Conservation (phyloP, 2,113 vertebrate genomes). For the Egretta garzetta region DNA sequence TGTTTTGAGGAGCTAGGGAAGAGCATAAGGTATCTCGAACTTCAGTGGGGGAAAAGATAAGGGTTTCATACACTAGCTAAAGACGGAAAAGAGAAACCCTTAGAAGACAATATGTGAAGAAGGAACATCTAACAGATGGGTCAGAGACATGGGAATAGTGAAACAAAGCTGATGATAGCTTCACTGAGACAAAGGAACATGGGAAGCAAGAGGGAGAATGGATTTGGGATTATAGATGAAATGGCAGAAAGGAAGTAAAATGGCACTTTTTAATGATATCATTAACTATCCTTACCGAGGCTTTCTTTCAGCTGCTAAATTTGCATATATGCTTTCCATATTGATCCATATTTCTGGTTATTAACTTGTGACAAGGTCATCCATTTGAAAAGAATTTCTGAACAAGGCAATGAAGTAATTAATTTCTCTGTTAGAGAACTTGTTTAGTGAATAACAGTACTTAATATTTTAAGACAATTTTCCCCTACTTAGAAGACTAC, state of each 20-base stretch:
- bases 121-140: not conserved
- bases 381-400: not conserved
- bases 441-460: not conserved
- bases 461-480: constrained; percentile 10
- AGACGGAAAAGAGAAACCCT: not conserved
- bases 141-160: not conserved
- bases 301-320: not conserved
- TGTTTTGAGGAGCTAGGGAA: not conserved
- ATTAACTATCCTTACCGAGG: not conserved
- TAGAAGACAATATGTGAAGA: not conserved
- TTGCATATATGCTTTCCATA: not conserved
- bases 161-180: not conserved
- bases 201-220: not conserved
- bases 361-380: not conserved
- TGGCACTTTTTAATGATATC: not conserved
- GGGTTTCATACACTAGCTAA: not conserved
- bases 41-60: not conserved
- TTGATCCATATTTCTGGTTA: not conserved
- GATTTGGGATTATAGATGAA: not conserved
- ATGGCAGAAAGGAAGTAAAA: not conserved
- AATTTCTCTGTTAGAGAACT: not conserved
- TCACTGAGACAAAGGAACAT: not conserved
- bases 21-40: not conserved
- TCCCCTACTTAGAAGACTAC: not conserved
- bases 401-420: constrained; percentile 9